These are phyloP conservation scores for Pseudoatta argentina DNA, from an alignment of 1,140 invertebrate genomes.

Conservation along the genomic window DNA sequence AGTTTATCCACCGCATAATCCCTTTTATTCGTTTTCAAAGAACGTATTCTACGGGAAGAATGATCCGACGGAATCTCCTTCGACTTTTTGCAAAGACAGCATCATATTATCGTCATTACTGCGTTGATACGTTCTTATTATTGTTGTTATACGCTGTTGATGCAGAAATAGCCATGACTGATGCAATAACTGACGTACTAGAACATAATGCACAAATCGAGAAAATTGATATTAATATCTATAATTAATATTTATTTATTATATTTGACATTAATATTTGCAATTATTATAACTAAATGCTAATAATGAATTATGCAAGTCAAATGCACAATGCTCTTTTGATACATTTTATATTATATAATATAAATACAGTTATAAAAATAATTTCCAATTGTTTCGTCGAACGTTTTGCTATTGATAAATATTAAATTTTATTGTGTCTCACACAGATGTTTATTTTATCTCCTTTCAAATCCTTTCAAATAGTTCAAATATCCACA, in stretches of 20 bases:
- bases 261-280: not conserved
- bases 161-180: not conserved
- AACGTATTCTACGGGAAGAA: conserved; percentile 35
- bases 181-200: not conserved
- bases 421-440: not conserved
- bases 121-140: not conserved
- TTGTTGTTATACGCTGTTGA: not conserved
- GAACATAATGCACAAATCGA: not conserved
- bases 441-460: not conserved
- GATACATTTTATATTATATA: no score
- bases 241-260: not conserved
- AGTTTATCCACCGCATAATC: conserved; percentile 59
- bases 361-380: not conserved
- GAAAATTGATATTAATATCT: conserved; percentile 6
- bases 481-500: not conserved
- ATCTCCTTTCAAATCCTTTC: not conserved
- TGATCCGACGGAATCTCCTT: conserved; percentile 43
- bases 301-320: not conserved
- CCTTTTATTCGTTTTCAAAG: conserved; percentile 60
- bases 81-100: conserved; percentile 37
- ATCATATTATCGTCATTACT: conserved; percentile 23
- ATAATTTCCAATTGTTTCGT: not conserved
- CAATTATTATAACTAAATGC: conserved; percentile 8
- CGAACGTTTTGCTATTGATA: not conserved
- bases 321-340: not conserved